Base-by-base conservation (phyloP, 1,140 invertebrate genomes). In the Drosophila sproati region DNA sequence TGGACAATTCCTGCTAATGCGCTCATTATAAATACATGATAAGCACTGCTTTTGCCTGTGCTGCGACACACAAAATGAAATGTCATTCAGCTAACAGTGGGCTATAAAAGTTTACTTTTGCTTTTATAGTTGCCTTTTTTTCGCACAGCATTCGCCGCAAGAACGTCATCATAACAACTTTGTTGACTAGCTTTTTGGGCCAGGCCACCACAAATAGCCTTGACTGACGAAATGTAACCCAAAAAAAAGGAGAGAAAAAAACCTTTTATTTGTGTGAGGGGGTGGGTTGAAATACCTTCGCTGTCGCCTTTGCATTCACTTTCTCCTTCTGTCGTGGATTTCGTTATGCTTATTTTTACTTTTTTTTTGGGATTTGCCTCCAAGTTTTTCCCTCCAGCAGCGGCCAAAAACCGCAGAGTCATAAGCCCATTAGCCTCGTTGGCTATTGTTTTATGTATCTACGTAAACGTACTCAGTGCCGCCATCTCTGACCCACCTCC, bases 91-190 rank as follows among this genome's bases (percentile, higher is more conserved):
- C 47, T 51, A 45, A 57, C n/a, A 37, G 34, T 7, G 51, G 32
- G 63, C 39, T 43, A 37, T 45, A 37, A 73, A 66, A 73, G 43
- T 59, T 32, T 63, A 39, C 51, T 39, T 55, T 61, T 60, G 31
- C 29, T 73, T 73, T 43, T 63, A 54, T 64, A 20, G 41, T 43
- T 55, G 63, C 60, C 73, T 29, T 34, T 10, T n/a, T 12, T 52
- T 3, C 32, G 1, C 51, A n/a, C 50, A 32, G 32, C 34, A 32
- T 52, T 50, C 60, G 20, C 59, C 41, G n/a, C 34, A 63, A 55
- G 31, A 72, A 57, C 78, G 82, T 85, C 81, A 85, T 85, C 82
- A 86, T 86, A 85, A 85, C 78, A 81, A 86, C 82, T 81, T 81
- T 85, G 82, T 85, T 85, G 77, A 86, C 81, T 69, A 55, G 41